Conservation (phyloP, 2,888 invertebrate genomes). For the Caprella mutica region DNA sequence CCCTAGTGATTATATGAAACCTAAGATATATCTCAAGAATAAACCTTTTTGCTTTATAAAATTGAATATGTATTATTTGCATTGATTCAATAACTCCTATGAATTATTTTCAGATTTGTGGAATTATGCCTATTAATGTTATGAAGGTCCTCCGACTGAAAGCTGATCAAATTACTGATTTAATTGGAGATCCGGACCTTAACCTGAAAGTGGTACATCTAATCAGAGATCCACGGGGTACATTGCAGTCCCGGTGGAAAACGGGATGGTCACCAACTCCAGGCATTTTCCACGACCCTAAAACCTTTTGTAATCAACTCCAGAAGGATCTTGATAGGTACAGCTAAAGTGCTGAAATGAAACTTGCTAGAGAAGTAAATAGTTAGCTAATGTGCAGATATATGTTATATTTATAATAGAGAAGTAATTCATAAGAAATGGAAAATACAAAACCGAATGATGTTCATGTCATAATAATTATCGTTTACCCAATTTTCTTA, state of each 20-base stretch:
- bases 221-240: conserved; percentile 27
- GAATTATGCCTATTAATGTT: conserved; percentile 24
- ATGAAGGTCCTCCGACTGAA: conserved; percentile 28
- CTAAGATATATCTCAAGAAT: no score
- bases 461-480: no score
- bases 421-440: no score
- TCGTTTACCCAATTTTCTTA: no score
- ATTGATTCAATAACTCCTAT: no score
- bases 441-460: no score
- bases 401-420: no score
- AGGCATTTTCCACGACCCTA: conserved; percentile 23
- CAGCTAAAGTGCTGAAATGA: conserved; percentile 13
- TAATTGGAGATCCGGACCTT: conserved; percentile 20
- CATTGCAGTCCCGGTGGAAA: conserved; percentile 25
- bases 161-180: conserved; percentile 11
- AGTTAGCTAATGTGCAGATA: no score
- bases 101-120: conserved; percentile 13
- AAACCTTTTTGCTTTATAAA: no score
- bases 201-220: conserved; percentile 22
- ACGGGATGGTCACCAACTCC: conserved; percentile 23
- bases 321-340: conserved; percentile 17
- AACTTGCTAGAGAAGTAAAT: conserved; percentile 24
- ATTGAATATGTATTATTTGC: no score
- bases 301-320: conserved; percentile 21
- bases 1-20: no score